Evolutionary conservation across 2,113 vertebrate species (phyloP), one percentile per base, ranked within the genome.

Genomic region (Paraplagusia blochii): DNA sequence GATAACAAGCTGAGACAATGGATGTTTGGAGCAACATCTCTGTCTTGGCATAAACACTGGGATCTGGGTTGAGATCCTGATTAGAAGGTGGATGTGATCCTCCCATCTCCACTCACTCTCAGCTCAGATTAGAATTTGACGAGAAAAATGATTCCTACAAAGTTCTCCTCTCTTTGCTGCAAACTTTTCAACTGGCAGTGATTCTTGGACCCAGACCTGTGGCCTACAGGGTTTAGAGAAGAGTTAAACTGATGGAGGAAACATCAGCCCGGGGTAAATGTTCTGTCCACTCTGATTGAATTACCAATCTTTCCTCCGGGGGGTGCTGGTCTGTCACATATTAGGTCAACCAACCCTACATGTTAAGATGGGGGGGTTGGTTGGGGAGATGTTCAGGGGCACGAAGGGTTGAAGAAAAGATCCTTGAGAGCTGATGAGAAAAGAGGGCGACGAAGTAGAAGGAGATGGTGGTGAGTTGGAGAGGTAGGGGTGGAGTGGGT

Each of bases 251-350:
- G 82, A 86, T 72, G 66, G 72, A 67, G 79, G 73, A 70, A 77
- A 83, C 49, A 55, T 33, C 63, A 48, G 69, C 85, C 77, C 44
- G 55, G 70, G 81, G 73, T 40, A 61, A 49, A 13, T 66, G 66
- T 66, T 75, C 81, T 83, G 75, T 82, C 86, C 69, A 72, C 83
- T 84, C 83, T 88, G 88, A 90, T 89, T 81, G 85, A 85, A 87
- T 89, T 85, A 87, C 84, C 82, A 85, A 79, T 65, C 79, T 48
- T 87, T 88, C 87, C 86, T 87, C 79, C 51, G 34, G 34, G 61
- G 80, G 84, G 84, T 82, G 84, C 83, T 89, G 88, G 87, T 90
- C 86, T 88, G 87, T 89, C 88, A 90, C 89, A 88, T 86, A 88
- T 87, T 89, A 88, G 87, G 85, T 89, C 88, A 89, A 89, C 85